Evolutionary conservation across 2,888 invertebrate species (phyloP).

Genomic region (Girardia tigrina): DNA sequence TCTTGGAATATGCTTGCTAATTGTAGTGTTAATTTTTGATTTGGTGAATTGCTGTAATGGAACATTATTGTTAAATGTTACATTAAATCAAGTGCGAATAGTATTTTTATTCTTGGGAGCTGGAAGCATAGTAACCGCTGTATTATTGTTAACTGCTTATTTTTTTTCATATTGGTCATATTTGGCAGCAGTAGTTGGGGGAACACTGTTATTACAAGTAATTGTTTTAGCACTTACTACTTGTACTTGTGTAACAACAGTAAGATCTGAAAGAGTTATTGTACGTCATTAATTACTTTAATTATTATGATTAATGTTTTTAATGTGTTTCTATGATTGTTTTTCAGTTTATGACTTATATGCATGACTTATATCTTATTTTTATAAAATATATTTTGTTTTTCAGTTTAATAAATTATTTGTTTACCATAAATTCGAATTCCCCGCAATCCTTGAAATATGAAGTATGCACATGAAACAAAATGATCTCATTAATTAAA

Average conservation of each 20-base stretch:
- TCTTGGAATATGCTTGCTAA: neutral
- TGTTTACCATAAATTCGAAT: no score
- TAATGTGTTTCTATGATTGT: no score
- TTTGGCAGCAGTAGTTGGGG: neutral
- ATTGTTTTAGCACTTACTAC: neutral
- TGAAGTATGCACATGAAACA: no score
- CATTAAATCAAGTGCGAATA: neutral
- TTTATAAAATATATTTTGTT: no score
- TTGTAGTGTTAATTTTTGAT: constrained; percentile 1
- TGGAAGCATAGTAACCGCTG: neutral
- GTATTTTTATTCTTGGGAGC: neutral
- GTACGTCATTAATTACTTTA: no score
- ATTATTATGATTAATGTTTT: no score
- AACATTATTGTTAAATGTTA: neutral
- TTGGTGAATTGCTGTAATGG: constrained; percentile 7
- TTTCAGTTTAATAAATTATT: no score
- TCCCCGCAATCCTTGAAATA: no score
- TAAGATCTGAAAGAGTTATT: no score
- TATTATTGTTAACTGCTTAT: neutral
- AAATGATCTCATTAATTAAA: no score
- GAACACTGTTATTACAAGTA: neutral
- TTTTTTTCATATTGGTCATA: neutral
- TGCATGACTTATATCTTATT: no score
- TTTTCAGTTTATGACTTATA: no score
- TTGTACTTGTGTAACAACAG: neutral